Conservation (phyloP, 2,797 vertebrate genomes). For the Chelon auratus region DNA sequence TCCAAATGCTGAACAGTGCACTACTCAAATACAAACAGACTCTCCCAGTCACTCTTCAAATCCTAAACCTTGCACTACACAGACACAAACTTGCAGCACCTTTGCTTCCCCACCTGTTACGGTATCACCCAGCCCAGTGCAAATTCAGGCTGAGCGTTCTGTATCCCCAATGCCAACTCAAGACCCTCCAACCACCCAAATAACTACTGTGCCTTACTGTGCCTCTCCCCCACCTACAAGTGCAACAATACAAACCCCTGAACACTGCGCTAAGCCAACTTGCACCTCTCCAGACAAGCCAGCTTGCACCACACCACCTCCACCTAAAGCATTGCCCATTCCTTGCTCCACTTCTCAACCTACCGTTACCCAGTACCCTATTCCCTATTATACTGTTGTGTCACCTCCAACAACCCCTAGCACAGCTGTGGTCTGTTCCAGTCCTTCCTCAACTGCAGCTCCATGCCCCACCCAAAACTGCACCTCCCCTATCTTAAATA, state of each 20-base stretch:
- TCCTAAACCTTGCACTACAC: conserved; percentile 57
- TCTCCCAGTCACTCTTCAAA: conserved; percentile 40
- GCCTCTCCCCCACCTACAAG: conserved; percentile 57
- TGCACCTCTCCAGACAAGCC: conserved; percentile 59
- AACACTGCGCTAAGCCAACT: conserved; percentile 46
- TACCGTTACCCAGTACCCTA: conserved; percentile 32
- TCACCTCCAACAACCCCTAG: conserved; percentile 58
- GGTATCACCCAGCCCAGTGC: conserved; percentile 38
- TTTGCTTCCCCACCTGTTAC: conserved; percentile 53
- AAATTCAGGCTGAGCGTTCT: conserved; percentile 50
- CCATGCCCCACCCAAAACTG: conserved; percentile 50
- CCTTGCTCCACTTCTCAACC: conserved; percentile 46
- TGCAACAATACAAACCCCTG: conserved; percentile 57
- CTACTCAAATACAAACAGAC: conserved; percentile 60
- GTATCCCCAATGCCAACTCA: conserved; percentile 40
- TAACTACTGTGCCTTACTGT: conserved; percentile 79
- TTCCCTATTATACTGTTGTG: conserved; percentile 71
- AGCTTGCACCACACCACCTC: conserved; percentile 40
- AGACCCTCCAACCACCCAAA: conserved; percentile 58
- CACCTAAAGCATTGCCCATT: conserved; percentile 27
- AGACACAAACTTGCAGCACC: conserved; percentile 58
- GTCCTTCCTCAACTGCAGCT: conserved; percentile 37
- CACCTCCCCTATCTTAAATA: conserved; percentile 37
- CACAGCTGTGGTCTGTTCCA: conserved; percentile 43
- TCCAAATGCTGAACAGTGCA: conserved; percentile 57